Evolutionary conservation across 2,113 vertebrate species (phyloP), one percentile per base, ranked within the genome.

Genomic region (Toxostoma redivivum): DNA sequence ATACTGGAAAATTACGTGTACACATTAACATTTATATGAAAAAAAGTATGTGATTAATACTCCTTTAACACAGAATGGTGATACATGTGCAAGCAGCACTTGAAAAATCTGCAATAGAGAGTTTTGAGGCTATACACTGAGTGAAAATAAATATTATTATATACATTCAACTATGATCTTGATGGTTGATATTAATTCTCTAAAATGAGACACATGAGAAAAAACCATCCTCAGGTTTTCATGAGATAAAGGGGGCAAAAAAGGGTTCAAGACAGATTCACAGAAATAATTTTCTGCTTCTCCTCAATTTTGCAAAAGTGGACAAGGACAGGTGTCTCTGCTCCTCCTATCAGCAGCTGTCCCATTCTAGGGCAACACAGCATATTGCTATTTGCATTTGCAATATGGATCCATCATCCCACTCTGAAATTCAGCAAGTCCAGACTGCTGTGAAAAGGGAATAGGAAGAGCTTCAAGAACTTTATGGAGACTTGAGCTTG

Each of bases 1-100:
- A 71, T 45, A 60, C 37, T 81, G 90, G 44, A 95, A 94, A 96
- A 90, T 65, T 72, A 95, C 65, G 72, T 90, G 65, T 83, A 76
- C 67, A 84, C 11, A 16, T 10, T 22, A 88, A 74, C 0, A 2
- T 94, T 86, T 47, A 80, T 73, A 87, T 45, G 28, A 45, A 76
- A 83, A 65, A 47, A 66, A 14, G 3, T 7, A 14, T 53, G 44
- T 50, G 69, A 62, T 58, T 53, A 21, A 40, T 53, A 21, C 6
- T 50, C 30, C 7, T 23, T 44, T 50, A 10, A 50, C n/a, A 72
- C 38, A 86, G 51, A n/a, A 76, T 31, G 14, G 37, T 92, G 53
- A 77, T 60, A 45, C 37, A 7, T 13, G 28, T 38, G 51, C 47
- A 86, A 92, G 51, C 31, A 76, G 71, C n/a, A 33, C 57, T 88